Evolutionary conservation across 2,888 invertebrate species (phyloP), one percentile per base, ranked within the genome.

Genomic region (Latheticus oryzae): DNA sequence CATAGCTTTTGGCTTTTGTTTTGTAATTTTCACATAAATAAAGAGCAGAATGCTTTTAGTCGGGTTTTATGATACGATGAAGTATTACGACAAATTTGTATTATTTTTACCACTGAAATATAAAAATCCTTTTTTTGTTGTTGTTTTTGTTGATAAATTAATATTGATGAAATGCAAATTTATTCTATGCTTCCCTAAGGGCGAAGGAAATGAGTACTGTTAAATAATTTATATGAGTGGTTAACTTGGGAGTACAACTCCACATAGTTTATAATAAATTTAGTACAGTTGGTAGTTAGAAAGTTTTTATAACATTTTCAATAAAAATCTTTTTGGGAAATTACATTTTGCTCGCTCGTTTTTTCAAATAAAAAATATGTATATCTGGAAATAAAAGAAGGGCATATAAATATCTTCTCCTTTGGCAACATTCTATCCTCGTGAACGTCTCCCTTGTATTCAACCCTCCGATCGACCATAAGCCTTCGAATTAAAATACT

Each of bases 141-240:
- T 26, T 24, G 28, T 45, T 45, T n/a, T 28, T 45, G 45, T 30
- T 45, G 45, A 40, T 40, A n/a, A 24, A 16, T 19, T 40, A 23
- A 24, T 45, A 45, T 45, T 45, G 45, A 45, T 45, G 16, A 45
- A 45, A 45, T 45, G 45, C 19, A 45, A 45, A 45, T 45, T 45
- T 45, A 45, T 45, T 45, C 45, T 5, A 45, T 21, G 21, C 45
- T 19, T 16, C 45, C 45, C 45, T 45, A 8, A 9, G 43, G 33
- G 24, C 15, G n/a, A 40, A 40, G 40, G 23, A 40, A 40, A 42
- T 42, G 42, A 42, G 15, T 42, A 23, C 42, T 28, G 42, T 13
- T 45, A 30, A 45, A 45, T 45, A 16, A 45, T 45, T 45, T 45
- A 45, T 45, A 32, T 19, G 21, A 30, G 30, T 17, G 13, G 13